A percentile compares a stretch with the other conserved stretches of the same genome.
phyloP scores from a whole-genome alignment of 1,140 invertebrate genomes.

The Bombus sibiricus region DNA sequence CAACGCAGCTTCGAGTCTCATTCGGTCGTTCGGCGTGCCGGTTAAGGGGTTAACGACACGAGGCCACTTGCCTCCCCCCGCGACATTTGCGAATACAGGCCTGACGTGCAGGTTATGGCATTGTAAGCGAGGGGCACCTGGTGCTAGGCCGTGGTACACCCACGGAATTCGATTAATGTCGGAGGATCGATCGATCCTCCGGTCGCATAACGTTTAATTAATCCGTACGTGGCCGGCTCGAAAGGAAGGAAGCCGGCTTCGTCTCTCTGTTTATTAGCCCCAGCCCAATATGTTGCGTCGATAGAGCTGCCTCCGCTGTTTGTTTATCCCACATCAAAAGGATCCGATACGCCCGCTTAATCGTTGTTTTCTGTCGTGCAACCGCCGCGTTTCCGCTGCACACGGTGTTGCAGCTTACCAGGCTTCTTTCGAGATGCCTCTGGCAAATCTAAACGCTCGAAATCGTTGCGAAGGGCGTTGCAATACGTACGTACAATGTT shows the following conservation, averaged over 20 bases:
- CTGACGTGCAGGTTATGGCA: slow-evolving; percentile 27
- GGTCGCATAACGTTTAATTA: slow-evolving; percentile 64
- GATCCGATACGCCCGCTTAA: slow-evolving; percentile 65
- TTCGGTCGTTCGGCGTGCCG: neutral
- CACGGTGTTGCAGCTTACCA: neutral
- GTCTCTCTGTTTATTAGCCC: slow-evolving; percentile 71
- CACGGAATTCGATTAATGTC: slow-evolving; percentile 68
- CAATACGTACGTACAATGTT: neutral
- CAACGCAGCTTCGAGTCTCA: neutral
- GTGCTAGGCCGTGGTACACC: slow-evolving; percentile 48
- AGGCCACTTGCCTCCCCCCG: neutral
- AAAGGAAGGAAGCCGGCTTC: slow-evolving; percentile 63
- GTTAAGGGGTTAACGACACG: slow-evolving; percentile 46
- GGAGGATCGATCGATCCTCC: slow-evolving; percentile 50
- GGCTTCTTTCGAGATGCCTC: slow-evolving; percentile 20
- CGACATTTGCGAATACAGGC: neutral
- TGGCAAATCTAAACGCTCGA: neutral
- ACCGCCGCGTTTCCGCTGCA: neutral
- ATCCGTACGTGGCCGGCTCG: slow-evolving; percentile 47
- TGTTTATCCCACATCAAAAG: slow-evolving; percentile 79
- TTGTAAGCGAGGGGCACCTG: slow-evolving; percentile 20
- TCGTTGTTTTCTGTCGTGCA: slow-evolving; percentile 65
- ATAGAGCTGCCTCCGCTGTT: slow-evolving; percentile 65
- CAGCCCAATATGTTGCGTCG: slow-evolving; percentile 67
- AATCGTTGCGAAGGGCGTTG: neutral